These are phyloP conservation scores for Isoperla grammatica DNA, from an alignment of 2,888 invertebrate species.

Conservation along the genomic window DNA sequence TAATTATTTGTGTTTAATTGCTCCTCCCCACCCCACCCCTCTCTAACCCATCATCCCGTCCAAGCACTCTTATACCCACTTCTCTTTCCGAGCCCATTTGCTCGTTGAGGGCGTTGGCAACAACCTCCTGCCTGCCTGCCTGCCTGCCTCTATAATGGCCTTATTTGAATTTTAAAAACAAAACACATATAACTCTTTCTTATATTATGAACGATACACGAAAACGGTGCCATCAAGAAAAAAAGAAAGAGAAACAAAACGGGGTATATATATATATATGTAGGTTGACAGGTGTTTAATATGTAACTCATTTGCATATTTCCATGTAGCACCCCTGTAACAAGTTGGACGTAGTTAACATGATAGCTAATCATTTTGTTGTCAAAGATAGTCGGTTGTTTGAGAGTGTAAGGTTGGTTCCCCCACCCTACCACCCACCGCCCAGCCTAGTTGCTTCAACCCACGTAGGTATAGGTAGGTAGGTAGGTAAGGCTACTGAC, in stretches of 20 bases:
- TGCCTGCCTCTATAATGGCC: slow-evolving; percentile 21
- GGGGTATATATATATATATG: slow-evolving; percentile 9
- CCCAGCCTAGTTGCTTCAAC: too few relatives aligned
- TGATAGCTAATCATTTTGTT: background rate
- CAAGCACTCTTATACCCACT: too few relatives aligned
- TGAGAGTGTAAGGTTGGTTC: too few relatives aligned
- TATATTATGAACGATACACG: background rate
- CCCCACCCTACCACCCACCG: too few relatives aligned
- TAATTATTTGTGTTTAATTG: too few relatives aligned
- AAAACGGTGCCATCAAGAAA: too few relatives aligned
- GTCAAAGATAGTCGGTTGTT: too few relatives aligned
- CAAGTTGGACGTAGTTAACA: background rate
- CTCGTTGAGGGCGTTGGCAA: slow-evolving; percentile 3
- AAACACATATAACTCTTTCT: slow-evolving; percentile 15
- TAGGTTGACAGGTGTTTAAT: slow-evolving; percentile 7
- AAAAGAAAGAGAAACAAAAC: slow-evolving; percentile 3
- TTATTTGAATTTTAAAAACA: slow-evolving; percentile 25
- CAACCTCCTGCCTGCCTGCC: background rate
- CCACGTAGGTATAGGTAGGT: too few relatives aligned
- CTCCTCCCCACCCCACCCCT: background rate
- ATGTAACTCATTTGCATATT: slow-evolving; percentile 6
- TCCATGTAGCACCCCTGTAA: slow-evolving; percentile 8
- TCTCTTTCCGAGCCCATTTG: too few relatives aligned
- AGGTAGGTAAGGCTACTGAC: too few relatives aligned
- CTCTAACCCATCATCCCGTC: too few relatives aligned